Percentiles rank a stretch among this genome's conserved stretches.
phyloP scores from a whole-genome alignment of 2,797 vertebrate genomes.

The Petrocephalus sullivani region DNA sequence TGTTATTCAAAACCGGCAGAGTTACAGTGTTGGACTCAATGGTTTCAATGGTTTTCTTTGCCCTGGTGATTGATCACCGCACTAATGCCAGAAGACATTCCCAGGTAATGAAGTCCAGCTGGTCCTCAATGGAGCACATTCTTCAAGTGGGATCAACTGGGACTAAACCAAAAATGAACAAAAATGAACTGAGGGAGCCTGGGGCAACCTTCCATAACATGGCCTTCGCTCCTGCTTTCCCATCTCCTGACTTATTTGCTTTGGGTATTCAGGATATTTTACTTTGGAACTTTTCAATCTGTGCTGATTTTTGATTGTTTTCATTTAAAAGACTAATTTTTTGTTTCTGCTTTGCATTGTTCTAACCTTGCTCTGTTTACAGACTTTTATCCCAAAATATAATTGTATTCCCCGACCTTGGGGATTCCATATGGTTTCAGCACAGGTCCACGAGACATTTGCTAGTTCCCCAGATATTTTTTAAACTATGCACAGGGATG shows the following conservation, averaged over 20 bases:
- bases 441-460: neutral
- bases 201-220: neutral
- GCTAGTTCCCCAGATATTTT: neutral
- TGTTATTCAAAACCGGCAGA: neutral
- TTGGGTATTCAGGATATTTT: neutral
- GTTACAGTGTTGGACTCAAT: neutral
- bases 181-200: neutral
- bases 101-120: neutral
- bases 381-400: neutral
- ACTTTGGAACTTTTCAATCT: neutral
- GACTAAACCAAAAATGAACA: neutral
- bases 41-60: slow-evolving; percentile 11
- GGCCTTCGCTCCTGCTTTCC: neutral
- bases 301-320: neutral
- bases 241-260: neutral
- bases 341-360: neutral
- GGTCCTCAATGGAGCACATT: neutral
- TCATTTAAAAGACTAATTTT: neutral
- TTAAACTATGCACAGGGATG: neutral
- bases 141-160: neutral
- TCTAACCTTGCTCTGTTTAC: neutral
- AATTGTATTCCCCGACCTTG: neutral
- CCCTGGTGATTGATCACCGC: neutral
- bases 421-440: neutral
- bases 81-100: neutral